These are phyloP conservation scores for Picus viridis DNA, from an alignment of 2,797 vertebrate genomes.

Conservation along the genomic window DNA sequence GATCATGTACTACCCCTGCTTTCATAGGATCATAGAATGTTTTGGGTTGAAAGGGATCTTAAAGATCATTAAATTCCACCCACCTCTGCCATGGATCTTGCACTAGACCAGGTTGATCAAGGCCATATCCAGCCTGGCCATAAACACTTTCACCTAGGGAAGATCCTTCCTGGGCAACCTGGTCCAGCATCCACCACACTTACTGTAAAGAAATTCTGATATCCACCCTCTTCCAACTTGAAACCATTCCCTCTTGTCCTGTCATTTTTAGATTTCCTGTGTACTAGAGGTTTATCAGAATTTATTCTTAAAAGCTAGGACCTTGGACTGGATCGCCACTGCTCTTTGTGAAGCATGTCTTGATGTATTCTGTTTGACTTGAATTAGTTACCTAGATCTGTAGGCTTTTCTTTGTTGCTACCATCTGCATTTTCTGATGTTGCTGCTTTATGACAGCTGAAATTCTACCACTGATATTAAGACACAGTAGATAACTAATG, in stretches of 20 bases:
- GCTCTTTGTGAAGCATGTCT: neutral
- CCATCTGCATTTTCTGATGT: neutral
- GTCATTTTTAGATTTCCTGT: neutral
- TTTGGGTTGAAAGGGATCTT: too few species aligned
- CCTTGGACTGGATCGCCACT: rapidly evolving
- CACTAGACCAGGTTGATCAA: too few species aligned
- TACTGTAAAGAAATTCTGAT: too few species aligned
- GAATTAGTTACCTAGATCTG: neutral
- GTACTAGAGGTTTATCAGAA: neutral
- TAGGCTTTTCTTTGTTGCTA: neutral
- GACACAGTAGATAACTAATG: neutral
- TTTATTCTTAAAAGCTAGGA: neutral
- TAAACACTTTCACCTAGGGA: too few species aligned
- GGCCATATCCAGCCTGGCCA: too few species aligned
- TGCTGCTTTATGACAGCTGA: neutral
- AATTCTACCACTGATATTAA: constrained; percentile 2
- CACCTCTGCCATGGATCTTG: too few species aligned
- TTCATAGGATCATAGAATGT: neutral
- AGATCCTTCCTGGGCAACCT: too few species aligned
- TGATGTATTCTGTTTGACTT: neutral
- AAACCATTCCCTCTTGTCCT: too few species aligned
- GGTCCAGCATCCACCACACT: too few species aligned
- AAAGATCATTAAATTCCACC: too few species aligned
- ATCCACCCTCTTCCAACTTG: too few species aligned
- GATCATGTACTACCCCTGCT: neutral